Base-by-base conservation (phyloP, 2,113 vertebrate genomes). In the Micronycteris hirsuta region DNA sequence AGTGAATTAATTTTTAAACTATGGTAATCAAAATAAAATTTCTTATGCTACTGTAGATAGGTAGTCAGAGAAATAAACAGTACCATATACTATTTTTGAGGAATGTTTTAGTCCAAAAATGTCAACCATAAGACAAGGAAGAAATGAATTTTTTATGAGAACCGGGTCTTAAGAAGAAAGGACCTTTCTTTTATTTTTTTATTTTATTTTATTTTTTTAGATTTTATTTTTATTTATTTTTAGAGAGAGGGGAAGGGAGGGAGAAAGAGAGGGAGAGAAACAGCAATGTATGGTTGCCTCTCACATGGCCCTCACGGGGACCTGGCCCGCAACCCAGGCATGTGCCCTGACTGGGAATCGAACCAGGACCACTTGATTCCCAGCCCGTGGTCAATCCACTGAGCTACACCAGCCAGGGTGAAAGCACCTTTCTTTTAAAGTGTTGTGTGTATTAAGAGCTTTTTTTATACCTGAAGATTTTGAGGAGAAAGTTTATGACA, bases 101-200 rank as follows among this genome's bases (percentile, higher is more conserved):
- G 45, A 90, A 63, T 78, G 41, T 68, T 91, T 87, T 28, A n/a
- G 5, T 83, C 38, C 31, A 73, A 82, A 45, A 73, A 22, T 65
- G 56, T 58, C 20, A 52, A 20, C 58, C 41, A 68, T 73, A 90
- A 77, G 36, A 83, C 17, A 83, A 77, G 38, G 84, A 94, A 92
- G 67, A 96, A 94, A 90, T 36, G 14, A 4, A 49, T 49, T 82
- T 76, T 87, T 83, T 83, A 67, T 83, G 45, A 86, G 38, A 94
- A 86, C 7, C 5, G 78, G 14, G 12, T 49, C 47, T 63, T 96
- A 70, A 78, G 68, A 86, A 93, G 67, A 92, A 86, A 91, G 9
- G 28, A 13, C 12, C 58, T 94, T 89, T 85, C 78, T 86, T 81
- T 49, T 47, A 45, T n/a, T n/a, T n/a, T n/a, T n/a, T n/a, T n/a